These are phyloP conservation scores for Bettongia penicillata DNA, from an alignment of 2,113 vertebrate genomes.

Conservation along the genomic window DNA sequence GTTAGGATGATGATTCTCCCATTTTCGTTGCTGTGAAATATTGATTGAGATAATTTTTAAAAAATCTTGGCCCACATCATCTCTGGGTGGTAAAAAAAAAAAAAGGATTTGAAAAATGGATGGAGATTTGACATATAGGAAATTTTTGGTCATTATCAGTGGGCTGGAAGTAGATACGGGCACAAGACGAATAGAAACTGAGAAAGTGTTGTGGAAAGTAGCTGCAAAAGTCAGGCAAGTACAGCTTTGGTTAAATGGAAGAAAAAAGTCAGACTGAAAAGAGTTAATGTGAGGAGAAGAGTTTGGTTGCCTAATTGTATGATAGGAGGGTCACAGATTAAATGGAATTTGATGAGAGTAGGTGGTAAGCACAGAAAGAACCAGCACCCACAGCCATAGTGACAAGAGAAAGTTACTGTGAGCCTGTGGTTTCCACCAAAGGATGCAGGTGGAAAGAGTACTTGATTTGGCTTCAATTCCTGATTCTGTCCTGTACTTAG, in stretches of 20 bases:
- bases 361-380: not conserved
- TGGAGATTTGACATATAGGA: not conserved
- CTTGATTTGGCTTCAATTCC: not conserved
- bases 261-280: not conserved
- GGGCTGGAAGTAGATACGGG: not conserved
- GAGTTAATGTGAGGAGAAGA: no score
- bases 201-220: not conserved
- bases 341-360: not conserved
- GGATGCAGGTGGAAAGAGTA: not conserved
- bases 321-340: no score
- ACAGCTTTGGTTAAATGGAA: not conserved
- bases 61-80: not conserved
- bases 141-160: not conserved
- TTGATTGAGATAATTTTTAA: not conserved
- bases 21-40: not conserved
- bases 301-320: no score
- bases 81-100: not conserved
- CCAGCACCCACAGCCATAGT: not conserved
- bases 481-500: not conserved
- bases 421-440: not conserved
- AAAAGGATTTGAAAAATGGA: no score
- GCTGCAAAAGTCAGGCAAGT: not conserved
- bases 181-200: not conserved
- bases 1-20: not conserved
- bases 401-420: not conserved